Evolutionary conservation across 2,797 vertebrate genomes (phyloP).

Genomic region (Urosaurus nigricauda): DNA sequence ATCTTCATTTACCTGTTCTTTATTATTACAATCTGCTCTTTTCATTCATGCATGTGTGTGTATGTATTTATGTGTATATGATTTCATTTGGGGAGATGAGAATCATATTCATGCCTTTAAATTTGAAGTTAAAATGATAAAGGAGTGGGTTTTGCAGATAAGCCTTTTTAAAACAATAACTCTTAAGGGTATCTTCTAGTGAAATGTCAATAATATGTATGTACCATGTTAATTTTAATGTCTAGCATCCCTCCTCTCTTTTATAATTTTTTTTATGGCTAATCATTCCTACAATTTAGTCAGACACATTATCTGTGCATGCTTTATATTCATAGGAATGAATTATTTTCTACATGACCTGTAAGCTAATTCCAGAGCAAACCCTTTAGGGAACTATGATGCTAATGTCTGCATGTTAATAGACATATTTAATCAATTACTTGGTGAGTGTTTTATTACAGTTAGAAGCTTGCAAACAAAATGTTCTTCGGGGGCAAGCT

Average conservation of each 20-base stretch:
- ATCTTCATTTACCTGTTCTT: too few relatives aligned
- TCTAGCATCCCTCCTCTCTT: not conserved
- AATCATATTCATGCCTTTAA: not conserved
- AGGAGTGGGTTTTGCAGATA: slow-evolving; percentile 1
- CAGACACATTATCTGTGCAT: slow-evolving; percentile 60
- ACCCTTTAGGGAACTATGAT: slow-evolving; percentile 63
- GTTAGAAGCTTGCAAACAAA: slow-evolving; percentile 63
- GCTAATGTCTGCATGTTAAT: slow-evolving; percentile 62
- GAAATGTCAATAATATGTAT: slow-evolving; percentile 40
- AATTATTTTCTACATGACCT: slow-evolving; percentile 64
- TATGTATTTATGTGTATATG: too few relatives aligned
- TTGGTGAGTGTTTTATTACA: slow-evolving; percentile 59
- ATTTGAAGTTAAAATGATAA: not conserved
- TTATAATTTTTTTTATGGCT: slow-evolving; percentile 40
- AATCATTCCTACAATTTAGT: slow-evolving; percentile 56
- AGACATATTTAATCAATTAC: slow-evolving; percentile 71
- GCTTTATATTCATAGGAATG: slow-evolving; percentile 63
- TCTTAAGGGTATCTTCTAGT: not conserved
- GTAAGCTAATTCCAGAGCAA: slow-evolving; percentile 62
- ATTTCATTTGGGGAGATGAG: not conserved
- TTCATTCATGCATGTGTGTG: too few relatives aligned
- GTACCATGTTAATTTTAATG: slow-evolving; percentile 32
- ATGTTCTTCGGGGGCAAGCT: slow-evolving; percentile 60
- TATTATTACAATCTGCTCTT: too few relatives aligned
- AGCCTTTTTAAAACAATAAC: slow-evolving; percentile 13